These are phyloP conservation scores for Uropetala carovei DNA, from an alignment of 2,888 invertebrate species.

Conservation along the genomic window DNA sequence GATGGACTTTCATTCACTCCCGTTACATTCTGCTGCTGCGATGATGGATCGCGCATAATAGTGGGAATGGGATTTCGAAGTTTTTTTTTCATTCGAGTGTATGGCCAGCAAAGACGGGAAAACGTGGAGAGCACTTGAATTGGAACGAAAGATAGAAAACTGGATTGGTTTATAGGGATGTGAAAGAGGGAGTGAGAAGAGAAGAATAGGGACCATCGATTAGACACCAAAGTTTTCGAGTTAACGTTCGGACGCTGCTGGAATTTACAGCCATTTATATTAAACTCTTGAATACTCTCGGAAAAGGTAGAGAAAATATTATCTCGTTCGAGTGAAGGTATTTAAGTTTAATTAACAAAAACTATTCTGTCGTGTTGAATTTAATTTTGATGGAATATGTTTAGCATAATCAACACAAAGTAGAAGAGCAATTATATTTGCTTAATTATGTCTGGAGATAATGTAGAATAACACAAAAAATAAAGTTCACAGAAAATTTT, in stretches of 20 bases:
- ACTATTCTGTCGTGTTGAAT: too few species aligned
- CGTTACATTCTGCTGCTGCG: conserved; percentile 12
- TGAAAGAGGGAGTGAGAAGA: not conserved
- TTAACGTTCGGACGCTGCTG: not conserved
- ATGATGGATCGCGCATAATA: conserved; percentile 23
- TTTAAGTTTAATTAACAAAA: too few species aligned
- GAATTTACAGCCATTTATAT: too few species aligned
- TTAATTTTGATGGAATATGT: too few species aligned
- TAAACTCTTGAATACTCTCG: too few species aligned
- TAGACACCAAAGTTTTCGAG: not conserved
- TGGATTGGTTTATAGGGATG: not conserved
- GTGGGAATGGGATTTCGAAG: not conserved
- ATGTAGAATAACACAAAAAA: too few species aligned
- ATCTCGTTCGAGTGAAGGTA: too few species aligned
- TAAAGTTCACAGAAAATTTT: too few species aligned
- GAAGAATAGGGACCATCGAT: not conserved
- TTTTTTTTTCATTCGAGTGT: not conserved
- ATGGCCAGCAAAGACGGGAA: conserved; percentile 19
- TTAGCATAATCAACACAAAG: too few species aligned
- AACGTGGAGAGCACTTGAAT: not conserved
- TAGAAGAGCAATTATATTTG: too few species aligned
- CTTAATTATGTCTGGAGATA: too few species aligned
- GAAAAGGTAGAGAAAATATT: too few species aligned
- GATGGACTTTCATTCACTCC: not conserved
- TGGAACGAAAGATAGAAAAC: not conserved